Conservation (phyloP, 2,797 vertebrate species). For the Microctenopoma lineatum region DNA sequence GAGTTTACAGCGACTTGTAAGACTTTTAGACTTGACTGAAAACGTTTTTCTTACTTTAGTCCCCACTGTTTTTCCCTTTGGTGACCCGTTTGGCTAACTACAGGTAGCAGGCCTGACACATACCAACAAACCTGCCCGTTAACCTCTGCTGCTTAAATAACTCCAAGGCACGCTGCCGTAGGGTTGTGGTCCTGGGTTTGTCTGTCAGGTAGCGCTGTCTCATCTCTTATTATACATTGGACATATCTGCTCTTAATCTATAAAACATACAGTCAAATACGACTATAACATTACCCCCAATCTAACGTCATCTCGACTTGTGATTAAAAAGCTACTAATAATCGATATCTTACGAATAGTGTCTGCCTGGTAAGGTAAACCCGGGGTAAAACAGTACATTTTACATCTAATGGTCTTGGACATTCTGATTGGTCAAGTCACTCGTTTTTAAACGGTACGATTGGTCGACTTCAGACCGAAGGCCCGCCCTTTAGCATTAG, state of each 20-base stretch:
- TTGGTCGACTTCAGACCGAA: constrained; percentile 35
- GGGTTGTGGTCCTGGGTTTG: background rate
- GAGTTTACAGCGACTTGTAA: background rate
- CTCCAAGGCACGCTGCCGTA: constrained; percentile 4
- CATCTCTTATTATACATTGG: too few relatives aligned
- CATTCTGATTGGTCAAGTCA: constrained; percentile 30
- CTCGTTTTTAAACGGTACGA: background rate
- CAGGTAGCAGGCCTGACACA: constrained; percentile 30
- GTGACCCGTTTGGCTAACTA: constrained; percentile 7
- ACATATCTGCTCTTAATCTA: background rate
- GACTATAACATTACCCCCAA: rapidly evolving
- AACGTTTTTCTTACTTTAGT: constrained; percentile 54
- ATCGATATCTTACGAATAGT: rapidly evolving
- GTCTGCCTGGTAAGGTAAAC: constrained; percentile 23
- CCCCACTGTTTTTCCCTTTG: background rate
- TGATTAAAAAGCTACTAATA: background rate
- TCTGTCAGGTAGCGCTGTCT: background rate
- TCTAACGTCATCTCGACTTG: rapidly evolving
- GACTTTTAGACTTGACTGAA: background rate
- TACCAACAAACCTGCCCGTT: constrained; percentile 16
- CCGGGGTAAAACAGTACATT: background rate
- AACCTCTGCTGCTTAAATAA: constrained; percentile 49
- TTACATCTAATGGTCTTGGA: too few relatives aligned
- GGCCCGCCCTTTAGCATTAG: background rate
- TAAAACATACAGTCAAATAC: background rate